phyloP scores from a whole-genome alignment of 2,113 vertebrate genomes.

The Myrmecophaga tridactyla region DNA sequence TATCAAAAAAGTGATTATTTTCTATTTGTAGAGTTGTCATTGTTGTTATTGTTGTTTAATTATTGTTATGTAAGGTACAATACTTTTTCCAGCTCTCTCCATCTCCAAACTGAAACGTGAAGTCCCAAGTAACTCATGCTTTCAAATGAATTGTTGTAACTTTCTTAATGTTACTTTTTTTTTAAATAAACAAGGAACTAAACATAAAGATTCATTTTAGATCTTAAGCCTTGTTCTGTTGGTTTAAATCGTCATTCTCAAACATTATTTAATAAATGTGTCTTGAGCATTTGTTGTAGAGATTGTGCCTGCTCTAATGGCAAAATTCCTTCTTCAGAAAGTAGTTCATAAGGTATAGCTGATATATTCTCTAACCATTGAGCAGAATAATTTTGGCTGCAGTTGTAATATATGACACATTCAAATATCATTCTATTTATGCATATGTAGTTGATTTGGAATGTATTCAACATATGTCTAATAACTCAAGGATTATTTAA shows the following conservation, averaged over 20 bases:
- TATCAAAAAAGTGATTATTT: background rate
- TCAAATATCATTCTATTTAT: background rate
- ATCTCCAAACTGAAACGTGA: background rate
- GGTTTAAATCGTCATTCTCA: background rate
- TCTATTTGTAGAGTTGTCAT: background rate
- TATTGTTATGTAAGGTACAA: background rate
- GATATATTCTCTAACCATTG: background rate
- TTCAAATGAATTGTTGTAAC: background rate
- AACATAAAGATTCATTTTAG: background rate
- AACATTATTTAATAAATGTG: background rate
- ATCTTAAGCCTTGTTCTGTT: background rate
- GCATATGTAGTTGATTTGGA: background rate
- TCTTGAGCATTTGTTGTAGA: background rate
- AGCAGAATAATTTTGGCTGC: background rate
- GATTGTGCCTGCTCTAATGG: background rate
- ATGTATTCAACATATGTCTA: background rate
- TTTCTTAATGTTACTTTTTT: background rate
- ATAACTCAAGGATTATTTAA: conserved; percentile 14
- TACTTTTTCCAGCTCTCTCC: background rate
- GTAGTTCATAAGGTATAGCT: background rate
- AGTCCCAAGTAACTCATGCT: background rate
- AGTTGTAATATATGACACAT: background rate
- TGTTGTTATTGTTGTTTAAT: background rate
- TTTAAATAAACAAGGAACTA: background rate
- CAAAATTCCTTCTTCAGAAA: background rate